Evolutionary conservation across 2,113 vertebrate species (phyloP).

Genomic region (Prinia subflava): DNA sequence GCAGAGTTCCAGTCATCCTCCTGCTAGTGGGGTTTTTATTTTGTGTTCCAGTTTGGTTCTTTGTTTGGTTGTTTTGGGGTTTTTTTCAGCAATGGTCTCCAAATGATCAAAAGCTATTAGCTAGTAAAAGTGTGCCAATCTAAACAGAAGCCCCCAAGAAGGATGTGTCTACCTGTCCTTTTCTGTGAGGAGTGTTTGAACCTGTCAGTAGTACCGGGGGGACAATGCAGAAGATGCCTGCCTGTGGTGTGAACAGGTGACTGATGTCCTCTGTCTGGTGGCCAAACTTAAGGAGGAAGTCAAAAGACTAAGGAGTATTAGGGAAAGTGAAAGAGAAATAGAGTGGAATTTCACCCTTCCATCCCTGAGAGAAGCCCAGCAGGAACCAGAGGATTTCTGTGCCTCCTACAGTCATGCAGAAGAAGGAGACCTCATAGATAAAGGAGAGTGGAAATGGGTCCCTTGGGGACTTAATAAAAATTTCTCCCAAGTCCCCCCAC

Average conservation of each 20-base stretch:
- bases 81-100: background rate
- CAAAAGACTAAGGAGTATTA: background rate
- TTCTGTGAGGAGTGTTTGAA: background rate
- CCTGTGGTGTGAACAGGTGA: background rate
- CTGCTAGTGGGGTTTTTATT: background rate
- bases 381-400: background rate
- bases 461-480: background rate
- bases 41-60: background rate
- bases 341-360: background rate
- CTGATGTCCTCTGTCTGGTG: background rate
- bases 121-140: background rate
- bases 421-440: background rate
- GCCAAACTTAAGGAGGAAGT: background rate
- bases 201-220: background rate
- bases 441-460: background rate
- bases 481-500: background rate
- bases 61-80: background rate
- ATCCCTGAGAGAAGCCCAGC: background rate
- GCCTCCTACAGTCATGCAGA: background rate
- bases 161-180: background rate
- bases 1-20: background rate
- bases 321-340: background rate
- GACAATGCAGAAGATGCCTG: background rate
- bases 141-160: background rate
- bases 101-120: background rate